Conservation (phyloP, 1,140 invertebrate species). For the Atta texana region DNA sequence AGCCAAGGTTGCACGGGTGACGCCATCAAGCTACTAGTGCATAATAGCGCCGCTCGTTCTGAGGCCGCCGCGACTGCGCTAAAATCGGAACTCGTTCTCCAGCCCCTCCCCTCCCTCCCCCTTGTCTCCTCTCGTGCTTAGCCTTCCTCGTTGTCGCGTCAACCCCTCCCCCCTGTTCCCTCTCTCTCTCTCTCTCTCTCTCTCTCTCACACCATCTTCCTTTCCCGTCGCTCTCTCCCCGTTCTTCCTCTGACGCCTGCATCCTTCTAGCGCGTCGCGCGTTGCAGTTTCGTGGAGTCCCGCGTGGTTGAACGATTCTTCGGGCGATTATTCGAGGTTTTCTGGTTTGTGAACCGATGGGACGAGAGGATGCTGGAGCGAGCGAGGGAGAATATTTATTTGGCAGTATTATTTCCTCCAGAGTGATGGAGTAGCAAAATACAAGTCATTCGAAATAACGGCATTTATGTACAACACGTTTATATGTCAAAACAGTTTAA, state of each 20-base stretch:
- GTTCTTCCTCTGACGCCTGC: not conserved
- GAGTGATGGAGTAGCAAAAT: not conserved
- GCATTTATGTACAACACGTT: not conserved
- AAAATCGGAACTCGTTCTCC: slow-evolving; percentile 76
- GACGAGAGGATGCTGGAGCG: slow-evolving; percentile 4
- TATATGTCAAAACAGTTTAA: not conserved
- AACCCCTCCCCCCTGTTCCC: not conserved
- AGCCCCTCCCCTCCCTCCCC: not conserved
- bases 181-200: not conserved
- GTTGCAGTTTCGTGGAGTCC: slow-evolving; percentile 65
- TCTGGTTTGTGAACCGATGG: slow-evolving; percentile 55
- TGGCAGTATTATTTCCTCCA: slow-evolving; percentile 1
- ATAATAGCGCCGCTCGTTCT: slow-evolving; percentile 84
- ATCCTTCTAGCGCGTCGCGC: slow-evolving; percentile 49
- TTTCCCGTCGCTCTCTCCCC: not conserved
- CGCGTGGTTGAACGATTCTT: slow-evolving; percentile 70
- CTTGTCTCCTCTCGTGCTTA: not conserved
- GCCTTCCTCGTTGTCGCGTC: not conserved
- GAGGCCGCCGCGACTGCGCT: slow-evolving; percentile 78
- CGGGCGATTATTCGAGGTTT: slow-evolving; percentile 63
- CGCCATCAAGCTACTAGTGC: slow-evolving; percentile 86
- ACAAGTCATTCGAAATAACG: slow-evolving; percentile 23
- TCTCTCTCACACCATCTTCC: not conserved
- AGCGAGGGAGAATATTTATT: slow-evolving; percentile 40
- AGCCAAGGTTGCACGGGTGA: slow-evolving; percentile 86